Percentiles rank a stretch among this genome's conserved stretches.
phyloP scores from a whole-genome alignment of 2,797 vertebrate genomes.

The Oreortyx pictus region DNA sequence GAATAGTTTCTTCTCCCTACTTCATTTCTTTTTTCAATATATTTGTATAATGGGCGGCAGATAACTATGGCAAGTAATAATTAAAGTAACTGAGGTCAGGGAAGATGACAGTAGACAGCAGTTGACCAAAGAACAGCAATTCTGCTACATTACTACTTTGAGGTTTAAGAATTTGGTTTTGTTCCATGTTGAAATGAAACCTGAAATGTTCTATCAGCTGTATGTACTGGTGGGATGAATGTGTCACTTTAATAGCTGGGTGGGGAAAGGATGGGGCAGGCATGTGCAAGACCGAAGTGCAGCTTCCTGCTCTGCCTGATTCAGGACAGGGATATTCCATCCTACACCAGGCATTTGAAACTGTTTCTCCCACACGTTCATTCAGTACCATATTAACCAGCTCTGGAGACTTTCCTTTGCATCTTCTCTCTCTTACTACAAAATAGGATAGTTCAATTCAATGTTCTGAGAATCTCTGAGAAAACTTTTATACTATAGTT shows the following conservation, averaged over 20 bases:
- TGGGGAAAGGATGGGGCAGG: not conserved
- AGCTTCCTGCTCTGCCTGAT: not conserved
- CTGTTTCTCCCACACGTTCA: not conserved
- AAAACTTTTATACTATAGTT: not conserved
- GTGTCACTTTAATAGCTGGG: not conserved
- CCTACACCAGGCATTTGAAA: not conserved
- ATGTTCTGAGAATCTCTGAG: not conserved
- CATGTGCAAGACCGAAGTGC: not conserved
- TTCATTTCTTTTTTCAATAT: not conserved
- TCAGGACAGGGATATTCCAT: not conserved
- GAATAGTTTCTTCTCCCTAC: not conserved
- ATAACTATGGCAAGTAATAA: not conserved
- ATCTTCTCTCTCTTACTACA: not conserved
- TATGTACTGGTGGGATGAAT: not conserved
- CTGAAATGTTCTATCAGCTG: not conserved
- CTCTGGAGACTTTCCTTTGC: not conserved
- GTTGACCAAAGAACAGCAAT: not conserved
- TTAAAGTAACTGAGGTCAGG: not conserved
- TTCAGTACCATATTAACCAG: not conserved
- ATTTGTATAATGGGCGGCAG: not conserved
- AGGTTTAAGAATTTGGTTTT: not conserved
- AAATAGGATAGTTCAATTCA: not conserved
- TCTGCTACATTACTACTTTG: not conserved
- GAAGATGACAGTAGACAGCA: not conserved
- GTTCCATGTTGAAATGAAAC: not conserved